phyloP scores from a whole-genome alignment of 2,113 vertebrate genomes.

The Otocyon megalotis region DNA sequence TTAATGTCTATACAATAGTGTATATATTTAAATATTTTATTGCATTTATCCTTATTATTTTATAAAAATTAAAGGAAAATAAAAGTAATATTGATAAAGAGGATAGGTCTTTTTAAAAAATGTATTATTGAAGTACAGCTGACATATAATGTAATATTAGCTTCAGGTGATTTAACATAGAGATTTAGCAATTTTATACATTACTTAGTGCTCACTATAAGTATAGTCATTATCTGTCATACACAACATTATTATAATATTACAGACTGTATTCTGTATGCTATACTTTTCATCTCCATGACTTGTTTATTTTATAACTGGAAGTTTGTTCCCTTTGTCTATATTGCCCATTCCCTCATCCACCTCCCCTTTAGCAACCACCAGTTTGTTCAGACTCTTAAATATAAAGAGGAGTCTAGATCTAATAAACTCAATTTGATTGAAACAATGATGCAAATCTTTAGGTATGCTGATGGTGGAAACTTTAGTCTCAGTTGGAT shows the following conservation, averaged over 20 bases:
- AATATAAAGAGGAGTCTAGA: neutral
- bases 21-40: neutral
- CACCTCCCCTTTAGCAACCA: neutral
- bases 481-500: neutral
- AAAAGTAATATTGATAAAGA: neutral
- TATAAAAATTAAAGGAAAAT: neutral
- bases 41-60: neutral
- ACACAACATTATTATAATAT: neutral
- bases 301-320: neutral
- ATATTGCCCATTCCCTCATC: neutral
- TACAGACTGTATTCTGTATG: neutral
- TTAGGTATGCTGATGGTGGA: neutral
- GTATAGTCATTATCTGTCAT: neutral
- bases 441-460: neutral
- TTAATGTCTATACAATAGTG: neutral
- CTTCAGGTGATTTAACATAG: neutral
- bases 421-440: neutral
- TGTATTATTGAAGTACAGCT: neutral
- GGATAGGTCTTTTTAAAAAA: neutral
- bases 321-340: neutral
- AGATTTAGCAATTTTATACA: neutral
- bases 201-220: neutral
- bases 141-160: neutral
- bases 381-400: neutral
- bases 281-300: neutral